Evolutionary conservation across 1,140 invertebrate species (phyloP).

Genomic region (Glomeris maerens): DNA sequence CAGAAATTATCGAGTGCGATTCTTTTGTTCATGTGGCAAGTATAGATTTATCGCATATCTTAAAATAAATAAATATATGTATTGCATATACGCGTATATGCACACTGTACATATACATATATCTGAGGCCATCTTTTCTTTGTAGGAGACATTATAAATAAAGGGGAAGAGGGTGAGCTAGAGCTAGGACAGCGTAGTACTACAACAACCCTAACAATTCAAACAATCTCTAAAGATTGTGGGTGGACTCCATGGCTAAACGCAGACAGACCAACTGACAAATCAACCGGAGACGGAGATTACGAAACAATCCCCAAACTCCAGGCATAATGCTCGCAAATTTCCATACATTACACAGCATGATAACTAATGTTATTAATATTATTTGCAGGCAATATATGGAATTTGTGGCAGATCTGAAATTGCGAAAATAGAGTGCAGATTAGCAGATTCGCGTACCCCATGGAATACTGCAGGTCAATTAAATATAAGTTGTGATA

Average conservation of each 20-base stretch:
- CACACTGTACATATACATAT: too few relatives aligned
- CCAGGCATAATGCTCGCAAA: background rate
- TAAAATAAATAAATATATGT: background rate
- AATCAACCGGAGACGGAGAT: background rate
- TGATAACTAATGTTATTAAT: background rate
- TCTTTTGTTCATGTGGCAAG: conserved; percentile 13
- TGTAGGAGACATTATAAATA: too few relatives aligned
- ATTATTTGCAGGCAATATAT: background rate
- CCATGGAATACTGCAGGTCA: conserved; percentile 5
- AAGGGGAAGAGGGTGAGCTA: too few relatives aligned
- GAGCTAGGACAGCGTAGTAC: too few relatives aligned
- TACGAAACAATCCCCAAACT: background rate
- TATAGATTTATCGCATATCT: too few relatives aligned
- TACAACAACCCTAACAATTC: too few relatives aligned
- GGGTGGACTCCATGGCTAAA: conserved; percentile 10
- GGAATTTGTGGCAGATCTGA: background rate
- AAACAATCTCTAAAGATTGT: background rate
- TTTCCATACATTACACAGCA: background rate
- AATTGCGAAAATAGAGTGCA: background rate
- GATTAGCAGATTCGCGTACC: background rate
- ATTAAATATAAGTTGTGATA: conserved; percentile 9
- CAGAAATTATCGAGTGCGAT: conserved; percentile 13
- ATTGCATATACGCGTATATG: background rate
- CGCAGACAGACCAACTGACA: conserved; percentile 7
- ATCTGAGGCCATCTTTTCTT: too few relatives aligned